These are phyloP conservation scores for Scomber colias DNA, from an alignment of 2,113 vertebrate species.

Conservation along the genomic window DNA sequence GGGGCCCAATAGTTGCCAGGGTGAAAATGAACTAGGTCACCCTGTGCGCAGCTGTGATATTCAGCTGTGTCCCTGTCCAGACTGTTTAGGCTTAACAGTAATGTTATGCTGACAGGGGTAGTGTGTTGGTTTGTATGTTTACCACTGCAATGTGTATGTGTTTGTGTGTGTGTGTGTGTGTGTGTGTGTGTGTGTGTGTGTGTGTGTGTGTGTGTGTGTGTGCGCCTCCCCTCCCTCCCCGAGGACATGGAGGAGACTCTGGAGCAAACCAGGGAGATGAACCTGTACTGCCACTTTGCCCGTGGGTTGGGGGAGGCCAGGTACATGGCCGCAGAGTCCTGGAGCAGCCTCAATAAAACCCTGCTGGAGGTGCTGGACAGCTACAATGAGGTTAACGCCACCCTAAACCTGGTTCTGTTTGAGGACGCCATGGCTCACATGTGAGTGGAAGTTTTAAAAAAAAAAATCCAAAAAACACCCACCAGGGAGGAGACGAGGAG, in stretches of 20 bases:
- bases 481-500: background rate
- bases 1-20: slow-evolving; percentile 38
- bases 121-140: slow-evolving; percentile 57
- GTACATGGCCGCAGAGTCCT: slow-evolving; percentile 89
- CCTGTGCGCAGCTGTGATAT: slow-evolving; percentile 59
- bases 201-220: too few relatives aligned
- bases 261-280: slow-evolving; percentile 84
- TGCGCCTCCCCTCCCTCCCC: slow-evolving; percentile 25
- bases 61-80: slow-evolving; percentile 74
- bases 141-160: slow-evolving; percentile 39
- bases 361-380: slow-evolving; percentile 89
- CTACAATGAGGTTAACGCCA: slow-evolving; percentile 94
- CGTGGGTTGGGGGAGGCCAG: slow-evolving; percentile 86
- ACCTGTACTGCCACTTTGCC: slow-evolving; percentile 94
- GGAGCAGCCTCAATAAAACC: slow-evolving; percentile 88
- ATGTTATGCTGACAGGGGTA: slow-evolving; percentile 58
- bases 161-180: slow-evolving; percentile 19
- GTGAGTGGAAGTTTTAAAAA: slow-evolving; percentile 83
- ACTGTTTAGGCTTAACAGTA: slow-evolving; percentile 64
- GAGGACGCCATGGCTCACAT: slow-evolving; percentile 95
- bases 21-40: slow-evolving; percentile 73
- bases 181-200: too few relatives aligned
- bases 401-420: slow-evolving; percentile 93
- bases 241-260: slow-evolving; percentile 87
- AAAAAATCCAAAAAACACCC: too few relatives aligned